Evolutionary conservation across 2,797 vertebrate genomes (phyloP).

Genomic region (Myotis findleyi): DNA sequence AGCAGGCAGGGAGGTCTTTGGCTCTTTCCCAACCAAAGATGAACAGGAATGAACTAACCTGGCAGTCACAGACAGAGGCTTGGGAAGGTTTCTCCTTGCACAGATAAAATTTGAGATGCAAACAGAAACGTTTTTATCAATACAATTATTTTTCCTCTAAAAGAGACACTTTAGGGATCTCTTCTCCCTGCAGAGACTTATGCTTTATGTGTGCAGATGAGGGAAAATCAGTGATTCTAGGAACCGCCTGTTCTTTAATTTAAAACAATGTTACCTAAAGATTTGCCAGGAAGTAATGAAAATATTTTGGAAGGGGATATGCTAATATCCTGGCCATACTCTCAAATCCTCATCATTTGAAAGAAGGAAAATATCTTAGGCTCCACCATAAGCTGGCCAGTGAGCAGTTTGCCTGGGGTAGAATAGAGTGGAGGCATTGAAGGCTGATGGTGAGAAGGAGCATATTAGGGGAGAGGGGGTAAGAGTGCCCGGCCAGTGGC

Average conservation of each 20-base stretch:
- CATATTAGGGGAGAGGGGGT: background rate
- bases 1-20: background rate
- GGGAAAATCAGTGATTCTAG: background rate
- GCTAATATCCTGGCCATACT: background rate
- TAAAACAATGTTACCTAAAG: slow-evolving; percentile 50
- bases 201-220: background rate
- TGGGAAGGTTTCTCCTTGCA: background rate
- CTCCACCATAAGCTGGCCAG: background rate
- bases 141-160: slow-evolving; percentile 36
- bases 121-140: background rate
- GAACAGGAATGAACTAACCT: background rate
- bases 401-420: background rate
- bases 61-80: background rate
- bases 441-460: background rate
- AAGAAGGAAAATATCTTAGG: background rate
- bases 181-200: background rate
- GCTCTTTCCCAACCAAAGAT: background rate
- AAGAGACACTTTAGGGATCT: background rate
- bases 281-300: slow-evolving; percentile 48
- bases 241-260: slow-evolving; percentile 21
- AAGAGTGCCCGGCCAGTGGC: background rate
- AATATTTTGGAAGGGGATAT: background rate
- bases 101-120: slow-evolving; percentile 6
- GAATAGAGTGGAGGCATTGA: background rate
- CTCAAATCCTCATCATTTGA: slow-evolving; percentile 41